Percentiles rank a stretch among this genome's conserved stretches.
These are phyloP conservation scores for Tringa solitaria DNA, from an alignment of 2,113 vertebrate genomes.

Conservation along the genomic window DNA sequence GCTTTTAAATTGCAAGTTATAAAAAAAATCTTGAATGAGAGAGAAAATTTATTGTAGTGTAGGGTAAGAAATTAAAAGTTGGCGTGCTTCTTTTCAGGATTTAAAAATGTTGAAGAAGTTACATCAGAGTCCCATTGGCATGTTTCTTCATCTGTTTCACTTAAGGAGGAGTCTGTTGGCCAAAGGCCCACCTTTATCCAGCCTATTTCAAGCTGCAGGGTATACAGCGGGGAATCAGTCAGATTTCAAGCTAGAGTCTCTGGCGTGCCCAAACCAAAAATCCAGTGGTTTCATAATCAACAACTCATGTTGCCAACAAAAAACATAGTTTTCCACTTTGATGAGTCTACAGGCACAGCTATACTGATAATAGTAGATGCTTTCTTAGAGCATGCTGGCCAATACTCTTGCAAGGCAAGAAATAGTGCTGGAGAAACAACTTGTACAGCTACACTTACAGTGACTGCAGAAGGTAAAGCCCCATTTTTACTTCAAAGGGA, in stretches of 20 bases:
- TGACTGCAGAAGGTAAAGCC: slow-evolving; percentile 82
- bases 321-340: slow-evolving; percentile 91
- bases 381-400: slow-evolving; percentile 88
- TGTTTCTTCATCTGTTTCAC: slow-evolving; percentile 79
- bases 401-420: slow-evolving; percentile 88
- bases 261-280: slow-evolving; percentile 84
- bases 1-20: not conserved
- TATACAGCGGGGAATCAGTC: slow-evolving; percentile 86
- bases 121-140: slow-evolving; percentile 76
- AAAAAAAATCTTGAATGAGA: not conserved
- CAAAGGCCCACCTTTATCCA: slow-evolving; percentile 90
- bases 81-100: slow-evolving; percentile 91
- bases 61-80: slow-evolving; percentile 76
- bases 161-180: slow-evolving; percentile 83
- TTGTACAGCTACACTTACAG: slow-evolving; percentile 81
- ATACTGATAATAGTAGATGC: slow-evolving; percentile 92
- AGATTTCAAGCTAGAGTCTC: slow-evolving; percentile 88
- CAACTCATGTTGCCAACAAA: slow-evolving; percentile 81
- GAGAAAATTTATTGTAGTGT: slow-evolving; percentile 23
- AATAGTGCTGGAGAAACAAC: slow-evolving; percentile 84
- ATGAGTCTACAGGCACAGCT: slow-evolving; percentile 86
- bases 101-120: slow-evolving; percentile 79
- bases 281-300: slow-evolving; percentile 89
- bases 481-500: slow-evolving; percentile 62
- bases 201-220: slow-evolving; percentile 85